These are phyloP conservation scores for Dasyornis broadbenti DNA, from an alignment of 2,113 vertebrate genomes.

Conservation along the genomic window DNA sequence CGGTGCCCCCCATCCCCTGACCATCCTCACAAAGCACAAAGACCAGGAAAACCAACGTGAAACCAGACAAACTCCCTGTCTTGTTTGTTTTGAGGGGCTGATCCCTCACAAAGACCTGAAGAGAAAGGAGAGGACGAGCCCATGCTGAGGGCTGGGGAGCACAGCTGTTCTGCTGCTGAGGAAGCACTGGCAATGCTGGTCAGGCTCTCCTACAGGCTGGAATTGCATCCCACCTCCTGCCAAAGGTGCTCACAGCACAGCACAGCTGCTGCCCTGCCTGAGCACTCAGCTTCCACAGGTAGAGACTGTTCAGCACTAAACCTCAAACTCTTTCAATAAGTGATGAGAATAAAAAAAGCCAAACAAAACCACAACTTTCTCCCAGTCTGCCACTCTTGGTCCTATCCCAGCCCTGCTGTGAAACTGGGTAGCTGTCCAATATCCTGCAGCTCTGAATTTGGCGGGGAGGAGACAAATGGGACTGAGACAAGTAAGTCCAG, in stretches of 20 bases:
- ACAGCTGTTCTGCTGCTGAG: accelerated
- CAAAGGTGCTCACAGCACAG: not conserved
- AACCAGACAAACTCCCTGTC: too few species aligned
- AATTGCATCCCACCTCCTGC: not conserved
- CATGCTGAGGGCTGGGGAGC: accelerated
- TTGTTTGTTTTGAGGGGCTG: not conserved
- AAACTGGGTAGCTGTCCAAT: not conserved
- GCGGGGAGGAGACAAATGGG: not conserved
- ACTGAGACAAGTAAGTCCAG: not conserved
- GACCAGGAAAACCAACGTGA: not conserved
- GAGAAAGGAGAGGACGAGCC: not conserved
- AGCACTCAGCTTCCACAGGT: not conserved
- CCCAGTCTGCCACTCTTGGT: not conserved
- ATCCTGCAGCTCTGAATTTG: not conserved
- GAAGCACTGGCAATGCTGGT: not conserved
- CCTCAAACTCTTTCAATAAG: not conserved
- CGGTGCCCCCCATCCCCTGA: not conserved
- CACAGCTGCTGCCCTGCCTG: not conserved
- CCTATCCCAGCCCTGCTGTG: not conserved
- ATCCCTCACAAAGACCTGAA: not conserved
- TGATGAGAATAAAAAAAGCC: not conserved
- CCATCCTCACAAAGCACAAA: not conserved
- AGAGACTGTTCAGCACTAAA: not conserved
- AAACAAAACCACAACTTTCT: not conserved
- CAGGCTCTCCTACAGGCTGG: not conserved